Base-by-base conservation (phyloP, 2,888 invertebrate genomes). In the Euplexia lucipara region DNA sequence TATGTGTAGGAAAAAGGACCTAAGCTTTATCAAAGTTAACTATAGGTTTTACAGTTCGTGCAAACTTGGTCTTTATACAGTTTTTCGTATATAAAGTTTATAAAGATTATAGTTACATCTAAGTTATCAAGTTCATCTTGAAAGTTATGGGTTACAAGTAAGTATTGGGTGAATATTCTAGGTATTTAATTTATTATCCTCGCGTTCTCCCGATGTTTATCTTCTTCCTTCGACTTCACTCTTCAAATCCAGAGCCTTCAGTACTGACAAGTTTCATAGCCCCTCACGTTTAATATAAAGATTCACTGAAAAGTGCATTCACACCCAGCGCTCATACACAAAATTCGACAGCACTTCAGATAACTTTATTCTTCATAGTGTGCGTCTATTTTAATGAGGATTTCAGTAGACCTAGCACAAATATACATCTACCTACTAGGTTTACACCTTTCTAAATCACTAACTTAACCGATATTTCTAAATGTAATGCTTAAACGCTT, bases 401-500 rank as follows among this genome's bases (percentile, higher is more conserved):
- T 65, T 64, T 60, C 59, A 61, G 61, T 71, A 70, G 70, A 60
- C 69, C 67, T 61, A 61, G 63, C 30, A 67, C 61, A 52, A 75
- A 78, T 81, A 73, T 67, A 80, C 62, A 66, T 78, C 62, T 63
- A 72, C 75, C 62, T 63, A 72, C 75, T 66, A 79, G 71, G 68
- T 26, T 42, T 73, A 72, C 81, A 79, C 56, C 65, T 53, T 57
- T 54, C 59, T 73, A 74, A 53, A 37, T 58, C 57, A 59, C 70
- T 82, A 82, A 60, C 44, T 63, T 72, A 78, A 71, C 57, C 67
- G 22, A 52, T 44, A 32, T 9, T 37, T 45, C 34, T 34, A 47
- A 51, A 39, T 37, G n/a, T 41, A 52, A 22, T 32, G 44, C 77
- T 95, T 96, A 97, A 73, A 96, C 94, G 82, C 96, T 96, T 83